A percentile compares a stretch with the other conserved stretches of the same genome.
Evolutionary conservation across 2,113 vertebrate species (phyloP).

Genomic region (Hystrix brachyura): DNA sequence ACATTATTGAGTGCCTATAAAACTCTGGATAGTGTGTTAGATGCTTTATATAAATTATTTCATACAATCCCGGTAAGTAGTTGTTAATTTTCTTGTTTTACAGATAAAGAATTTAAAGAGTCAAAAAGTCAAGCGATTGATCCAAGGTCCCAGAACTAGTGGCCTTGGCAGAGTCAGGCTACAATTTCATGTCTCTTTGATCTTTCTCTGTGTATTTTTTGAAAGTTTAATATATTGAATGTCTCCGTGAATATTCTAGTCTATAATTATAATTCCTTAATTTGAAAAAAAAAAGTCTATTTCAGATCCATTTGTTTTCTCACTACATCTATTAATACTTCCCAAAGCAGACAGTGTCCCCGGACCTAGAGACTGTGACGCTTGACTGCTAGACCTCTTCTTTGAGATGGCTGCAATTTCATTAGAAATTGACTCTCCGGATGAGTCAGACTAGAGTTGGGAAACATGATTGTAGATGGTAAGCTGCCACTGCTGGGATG

Average conservation of each 20-base stretch:
- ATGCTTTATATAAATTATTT: not conserved
- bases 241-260: slow-evolving; percentile 51
- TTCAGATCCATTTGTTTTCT: slow-evolving; percentile 4
- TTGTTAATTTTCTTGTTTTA: not conserved
- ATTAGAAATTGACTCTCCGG: slow-evolving; percentile 61
- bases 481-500: slow-evolving; percentile 57
- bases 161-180: not conserved
- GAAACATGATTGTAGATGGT: slow-evolving; percentile 53
- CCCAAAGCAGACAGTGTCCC: slow-evolving; percentile 5
- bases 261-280: slow-evolving; percentile 19
- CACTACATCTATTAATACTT: slow-evolving; percentile 19
- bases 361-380: not conserved
- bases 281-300: not conserved
- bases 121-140: not conserved
- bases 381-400: slow-evolving; percentile 60
- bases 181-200: not conserved
- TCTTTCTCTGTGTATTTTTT: slow-evolving; percentile 23
- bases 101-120: not conserved
- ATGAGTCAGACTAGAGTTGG: slow-evolving; percentile 40
- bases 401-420: slow-evolving; percentile 3
- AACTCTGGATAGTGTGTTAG: not conserved
- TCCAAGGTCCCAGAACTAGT: not conserved
- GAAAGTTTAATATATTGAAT: slow-evolving; percentile 41
- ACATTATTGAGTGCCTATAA: not conserved
- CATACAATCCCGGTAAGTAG: not conserved